These are phyloP conservation scores for Brachyistius frenatus DNA, from an alignment of 2,113 vertebrate genomes.

Conservation along the genomic window DNA sequence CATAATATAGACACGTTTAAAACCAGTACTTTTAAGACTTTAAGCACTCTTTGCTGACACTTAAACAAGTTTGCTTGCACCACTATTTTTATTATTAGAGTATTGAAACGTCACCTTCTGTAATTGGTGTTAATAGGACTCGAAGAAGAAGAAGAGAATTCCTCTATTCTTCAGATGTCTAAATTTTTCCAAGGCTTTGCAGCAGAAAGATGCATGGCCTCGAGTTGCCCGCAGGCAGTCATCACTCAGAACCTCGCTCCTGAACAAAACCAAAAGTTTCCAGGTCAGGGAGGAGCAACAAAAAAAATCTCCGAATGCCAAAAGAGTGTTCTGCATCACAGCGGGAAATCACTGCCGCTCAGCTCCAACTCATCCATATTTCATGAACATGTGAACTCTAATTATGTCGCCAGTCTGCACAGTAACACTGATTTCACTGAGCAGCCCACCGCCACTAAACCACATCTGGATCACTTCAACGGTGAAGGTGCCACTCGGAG, in stretches of 20 bases:
- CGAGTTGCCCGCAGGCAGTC: conserved; percentile 65
- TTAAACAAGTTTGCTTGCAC: background rate
- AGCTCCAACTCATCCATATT: conserved; percentile 66
- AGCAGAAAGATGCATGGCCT: conserved; percentile 57
- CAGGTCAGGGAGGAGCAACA: conserved; percentile 47
- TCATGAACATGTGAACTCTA: conserved; percentile 67
- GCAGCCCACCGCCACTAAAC: conserved; percentile 25
- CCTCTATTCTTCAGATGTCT: conserved; percentile 43
- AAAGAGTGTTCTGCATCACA: conserved; percentile 22
- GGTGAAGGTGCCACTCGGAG: conserved; percentile 22
- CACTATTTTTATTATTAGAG: background rate
- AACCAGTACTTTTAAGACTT: too few species aligned
- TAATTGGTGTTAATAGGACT: background rate
- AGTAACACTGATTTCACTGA: conserved; percentile 53
- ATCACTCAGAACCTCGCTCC: conserved; percentile 35
- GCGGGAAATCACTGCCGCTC: conserved; percentile 41
- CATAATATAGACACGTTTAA: too few species aligned
- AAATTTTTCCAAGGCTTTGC: conserved; percentile 12
- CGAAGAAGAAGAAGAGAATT: conserved; percentile 4
- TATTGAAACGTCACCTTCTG: background rate
- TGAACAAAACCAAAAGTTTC: conserved; percentile 55
- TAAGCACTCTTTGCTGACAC: background rate
- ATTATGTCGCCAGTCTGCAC: conserved; percentile 65
- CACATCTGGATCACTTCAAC: conserved; percentile 34
- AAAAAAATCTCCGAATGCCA: too few species aligned